Percentiles rank a stretch among this genome's conserved stretches.
Conservation (phyloP, 2,888 invertebrate species). For the Alentia gelatinosa region DNA sequence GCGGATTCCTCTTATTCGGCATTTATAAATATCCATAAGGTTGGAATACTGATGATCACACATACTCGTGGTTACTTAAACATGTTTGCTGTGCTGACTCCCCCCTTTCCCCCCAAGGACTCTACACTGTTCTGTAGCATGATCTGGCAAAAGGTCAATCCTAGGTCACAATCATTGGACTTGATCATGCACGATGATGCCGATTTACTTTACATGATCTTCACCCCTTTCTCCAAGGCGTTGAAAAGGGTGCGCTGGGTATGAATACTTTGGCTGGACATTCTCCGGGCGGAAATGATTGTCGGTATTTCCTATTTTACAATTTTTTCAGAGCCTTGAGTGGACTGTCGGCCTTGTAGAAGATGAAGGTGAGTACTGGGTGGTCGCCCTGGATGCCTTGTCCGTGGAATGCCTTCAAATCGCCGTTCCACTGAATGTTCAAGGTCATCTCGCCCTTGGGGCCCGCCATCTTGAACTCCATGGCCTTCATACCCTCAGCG, state of each 20-base stretch:
- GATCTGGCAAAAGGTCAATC: not conserved
- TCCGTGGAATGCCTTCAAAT: slow-evolving; percentile 66
- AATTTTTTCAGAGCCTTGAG: slow-evolving; percentile 63
- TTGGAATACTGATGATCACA: not conserved
- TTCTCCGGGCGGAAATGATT: not conserved
- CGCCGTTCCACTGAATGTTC: slow-evolving; percentile 64
- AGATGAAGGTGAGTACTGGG: slow-evolving; percentile 65
- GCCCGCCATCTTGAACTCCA: slow-evolving; percentile 69
- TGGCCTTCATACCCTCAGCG: slow-evolving; percentile 60
- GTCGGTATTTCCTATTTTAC: slow-evolving; percentile 47
- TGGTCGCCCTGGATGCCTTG: slow-evolving; percentile 64
- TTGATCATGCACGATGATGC: too few relatives aligned
- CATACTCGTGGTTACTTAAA: not conserved
- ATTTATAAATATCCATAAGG: not conserved
- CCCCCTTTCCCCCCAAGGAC: not conserved
- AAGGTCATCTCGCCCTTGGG: slow-evolving; percentile 67
- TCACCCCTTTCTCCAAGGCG: not conserved
- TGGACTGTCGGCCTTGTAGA: slow-evolving; percentile 64
- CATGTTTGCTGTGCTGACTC: too few relatives aligned
- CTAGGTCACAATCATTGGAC: too few relatives aligned
- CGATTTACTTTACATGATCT: not conserved
- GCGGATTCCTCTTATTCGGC: not conserved
- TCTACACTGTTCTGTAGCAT: not conserved
- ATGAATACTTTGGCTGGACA: not conserved
- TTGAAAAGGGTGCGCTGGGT: not conserved